phyloP scores from a whole-genome alignment of 2,113 vertebrate genomes.

The Eurypyga helias region DNA sequence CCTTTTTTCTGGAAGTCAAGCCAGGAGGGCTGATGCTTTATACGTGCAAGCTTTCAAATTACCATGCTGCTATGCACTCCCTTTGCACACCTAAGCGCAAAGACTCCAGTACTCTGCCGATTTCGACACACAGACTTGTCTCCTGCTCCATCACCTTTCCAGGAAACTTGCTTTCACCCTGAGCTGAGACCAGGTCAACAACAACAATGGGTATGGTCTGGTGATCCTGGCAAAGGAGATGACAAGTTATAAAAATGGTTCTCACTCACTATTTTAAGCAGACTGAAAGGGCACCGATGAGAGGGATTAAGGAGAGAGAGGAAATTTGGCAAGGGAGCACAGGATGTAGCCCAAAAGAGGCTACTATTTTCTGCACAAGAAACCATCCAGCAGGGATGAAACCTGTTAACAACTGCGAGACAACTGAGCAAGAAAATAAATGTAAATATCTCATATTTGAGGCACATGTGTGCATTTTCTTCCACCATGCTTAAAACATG shows the following conservation, averaged over 20 bases:
- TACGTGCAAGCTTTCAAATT: not conserved
- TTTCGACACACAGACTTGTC: rapidly evolving
- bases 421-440: not conserved
- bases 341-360: conserved; percentile 19
- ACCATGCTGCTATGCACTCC: not conserved
- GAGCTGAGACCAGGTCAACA: not conserved
- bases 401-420: not conserved
- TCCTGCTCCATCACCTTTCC: not conserved
- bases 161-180: not conserved
- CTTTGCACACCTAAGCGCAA: not conserved
- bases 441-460: not conserved
- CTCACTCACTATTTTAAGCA: conserved; percentile 67
- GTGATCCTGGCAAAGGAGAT: conserved; percentile 39
- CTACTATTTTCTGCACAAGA: conserved; percentile 26
- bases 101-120: rapidly evolving
- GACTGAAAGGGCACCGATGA: conserved; percentile 49
- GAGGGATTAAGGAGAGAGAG: conserved; percentile 52
- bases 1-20: not conserved
- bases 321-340: conserved; percentile 41
- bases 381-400: not conserved
- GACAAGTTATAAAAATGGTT: conserved; percentile 37
- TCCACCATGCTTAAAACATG: not conserved
- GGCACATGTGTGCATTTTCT: rapidly evolving
- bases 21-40: not conserved
- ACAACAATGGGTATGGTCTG: conserved; percentile 3